These are phyloP conservation scores for Nomada flava DNA, from an alignment of 2,888 invertebrate genomes.

Conservation along the genomic window DNA sequence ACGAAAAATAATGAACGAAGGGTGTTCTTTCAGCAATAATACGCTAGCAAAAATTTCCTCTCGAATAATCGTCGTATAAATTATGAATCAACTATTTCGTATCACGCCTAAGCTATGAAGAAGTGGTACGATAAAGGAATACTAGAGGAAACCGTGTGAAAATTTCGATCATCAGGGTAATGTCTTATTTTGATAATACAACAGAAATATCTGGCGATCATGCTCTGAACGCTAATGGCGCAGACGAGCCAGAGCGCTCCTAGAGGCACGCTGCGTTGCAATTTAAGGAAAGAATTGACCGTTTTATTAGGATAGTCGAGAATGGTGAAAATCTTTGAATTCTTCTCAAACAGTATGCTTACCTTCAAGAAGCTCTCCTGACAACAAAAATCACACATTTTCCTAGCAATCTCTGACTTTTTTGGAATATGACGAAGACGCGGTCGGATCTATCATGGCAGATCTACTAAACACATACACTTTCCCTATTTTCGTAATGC, in stretches of 20 bases:
- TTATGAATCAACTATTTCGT: conserved; percentile 13
- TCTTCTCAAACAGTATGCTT: conserved; percentile 64
- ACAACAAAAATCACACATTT: conserved; percentile 78
- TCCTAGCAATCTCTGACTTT: conserved; percentile 74
- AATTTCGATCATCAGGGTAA: conserved; percentile 18
- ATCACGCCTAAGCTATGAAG: not conserved
- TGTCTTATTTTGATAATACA: conserved; percentile 68
- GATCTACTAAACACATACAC: conserved; percentile 77
- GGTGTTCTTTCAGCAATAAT: conserved; percentile 21
- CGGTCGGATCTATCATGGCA: conserved; percentile 83
- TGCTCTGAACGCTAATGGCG: conserved; percentile 80
- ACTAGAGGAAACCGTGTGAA: not conserved
- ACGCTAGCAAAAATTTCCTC: conserved; percentile 14
- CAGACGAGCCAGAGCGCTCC: conserved; percentile 73
- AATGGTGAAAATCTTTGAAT: conserved; percentile 2
- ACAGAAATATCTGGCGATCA: conserved; percentile 75
- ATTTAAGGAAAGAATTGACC: conserved; percentile 37
- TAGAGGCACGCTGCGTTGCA: conserved; percentile 57
- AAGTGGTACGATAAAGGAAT: not conserved
- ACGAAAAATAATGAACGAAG: conserved; percentile 17
- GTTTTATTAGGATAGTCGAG: conserved; percentile 3
- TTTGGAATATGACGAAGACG: conserved; percentile 78
- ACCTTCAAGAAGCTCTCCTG: conserved; percentile 78
- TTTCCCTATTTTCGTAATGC: conserved; percentile 63
- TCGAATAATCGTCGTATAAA: conserved; percentile 24